Evolutionary conservation across 2,113 vertebrate species (phyloP).

Genomic region (Hipposideros armiger): DNA sequence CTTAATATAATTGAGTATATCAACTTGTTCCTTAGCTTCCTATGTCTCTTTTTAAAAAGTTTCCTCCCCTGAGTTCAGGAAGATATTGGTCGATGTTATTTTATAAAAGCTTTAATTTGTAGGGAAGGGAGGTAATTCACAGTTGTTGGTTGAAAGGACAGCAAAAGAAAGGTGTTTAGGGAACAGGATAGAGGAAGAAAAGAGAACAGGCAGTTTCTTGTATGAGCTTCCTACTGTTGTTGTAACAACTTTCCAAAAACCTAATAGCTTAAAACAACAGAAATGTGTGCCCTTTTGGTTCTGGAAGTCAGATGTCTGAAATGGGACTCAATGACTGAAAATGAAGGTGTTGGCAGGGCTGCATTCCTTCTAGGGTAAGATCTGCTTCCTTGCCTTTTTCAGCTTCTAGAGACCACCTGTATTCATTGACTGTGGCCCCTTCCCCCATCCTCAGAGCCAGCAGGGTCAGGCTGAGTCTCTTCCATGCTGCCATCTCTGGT

Average conservation of each 20-base stretch:
- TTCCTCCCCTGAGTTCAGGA: neutral
- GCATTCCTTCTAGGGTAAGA: neutral
- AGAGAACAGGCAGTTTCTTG: neutral
- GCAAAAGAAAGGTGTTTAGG: neutral
- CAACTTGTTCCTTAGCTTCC: neutral
- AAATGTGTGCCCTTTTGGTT: neutral
- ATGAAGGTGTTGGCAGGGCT: neutral
- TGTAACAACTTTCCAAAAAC: neutral
- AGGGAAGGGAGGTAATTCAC: neutral
- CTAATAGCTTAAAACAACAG: neutral
- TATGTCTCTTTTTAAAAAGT: neutral
- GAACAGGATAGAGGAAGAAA: neutral
- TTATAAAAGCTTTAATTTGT: neutral
- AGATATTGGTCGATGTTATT: neutral
- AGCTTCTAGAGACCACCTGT: neutral
- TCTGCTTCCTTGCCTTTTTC: neutral
- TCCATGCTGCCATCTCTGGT: neutral
- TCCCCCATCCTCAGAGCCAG: too few relatives aligned
- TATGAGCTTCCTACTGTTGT: too few relatives aligned
- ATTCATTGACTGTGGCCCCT: neutral
- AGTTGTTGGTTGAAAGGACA: neutral
- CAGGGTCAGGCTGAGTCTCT: too few relatives aligned
- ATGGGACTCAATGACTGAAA: neutral
- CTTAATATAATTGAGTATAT: neutral
- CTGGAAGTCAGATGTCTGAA: neutral